A percentile compares a stretch with the other conserved stretches of the same genome.
Evolutionary conservation across 2,797 vertebrate species (phyloP).

Genomic region (Odontamblyopus lacepedii): DNA sequence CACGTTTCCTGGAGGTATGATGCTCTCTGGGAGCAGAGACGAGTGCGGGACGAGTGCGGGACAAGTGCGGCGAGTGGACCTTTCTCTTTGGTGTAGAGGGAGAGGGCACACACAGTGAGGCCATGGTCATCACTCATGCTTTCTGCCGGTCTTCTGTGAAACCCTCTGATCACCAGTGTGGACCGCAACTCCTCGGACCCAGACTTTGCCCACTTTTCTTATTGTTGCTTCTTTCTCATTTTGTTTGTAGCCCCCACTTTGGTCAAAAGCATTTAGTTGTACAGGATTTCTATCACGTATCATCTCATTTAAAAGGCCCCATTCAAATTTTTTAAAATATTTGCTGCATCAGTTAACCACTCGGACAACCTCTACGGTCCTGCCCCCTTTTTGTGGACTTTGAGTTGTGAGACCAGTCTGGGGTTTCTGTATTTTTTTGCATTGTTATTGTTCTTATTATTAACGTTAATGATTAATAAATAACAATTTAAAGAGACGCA

Average conservation of each 20-base stretch:
- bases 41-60: conserved; percentile 63
- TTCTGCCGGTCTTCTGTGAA: conserved; percentile 68
- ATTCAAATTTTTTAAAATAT: conserved; percentile 38
- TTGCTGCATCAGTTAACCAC: conserved; percentile 38
- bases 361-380: conserved; percentile 59
- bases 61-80: conserved; percentile 60
- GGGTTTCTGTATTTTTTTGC: conserved; percentile 71
- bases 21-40: conserved; percentile 69
- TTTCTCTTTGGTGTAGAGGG: conserved; percentile 55
- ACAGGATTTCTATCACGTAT: conserved; percentile 35
- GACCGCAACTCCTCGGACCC: conserved; percentile 54
- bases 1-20: conserved; percentile 99
- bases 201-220: conserved; percentile 39
- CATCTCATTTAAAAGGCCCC: conserved; percentile 47
- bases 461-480: conserved; percentile 40
- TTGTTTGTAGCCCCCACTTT: conserved; percentile 41
- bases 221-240: conserved; percentile 33
- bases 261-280: conserved; percentile 12
- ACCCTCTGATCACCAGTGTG: conserved; percentile 59
- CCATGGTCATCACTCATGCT: conserved; percentile 74
- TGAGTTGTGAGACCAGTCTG: conserved; percentile 64
- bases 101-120: conserved; percentile 70
- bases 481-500: conserved; percentile 43
- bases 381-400: conserved; percentile 66
- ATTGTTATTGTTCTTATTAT: conserved; percentile 65